Conservation (phyloP, 2,888 invertebrate genomes). For the Plagiodera versicolora region DNA sequence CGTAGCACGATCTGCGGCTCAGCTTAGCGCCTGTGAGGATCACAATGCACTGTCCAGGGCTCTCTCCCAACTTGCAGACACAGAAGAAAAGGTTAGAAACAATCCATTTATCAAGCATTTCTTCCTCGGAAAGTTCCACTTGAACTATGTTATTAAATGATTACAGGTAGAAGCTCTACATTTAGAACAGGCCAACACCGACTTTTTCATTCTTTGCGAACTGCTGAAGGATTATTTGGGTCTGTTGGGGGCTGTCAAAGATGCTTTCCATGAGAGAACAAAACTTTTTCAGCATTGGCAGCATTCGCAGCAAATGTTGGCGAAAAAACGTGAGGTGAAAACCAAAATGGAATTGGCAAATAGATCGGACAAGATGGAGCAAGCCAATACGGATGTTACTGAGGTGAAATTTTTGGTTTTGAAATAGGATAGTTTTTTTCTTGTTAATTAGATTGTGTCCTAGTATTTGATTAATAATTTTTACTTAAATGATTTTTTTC, state of each 20-base stretch:
- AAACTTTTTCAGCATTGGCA: conserved; percentile 97
- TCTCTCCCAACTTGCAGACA: conserved; percentile 86
- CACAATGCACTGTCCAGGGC: conserved; percentile 89
- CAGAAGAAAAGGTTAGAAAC: conserved; percentile 74
- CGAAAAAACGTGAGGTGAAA: conserved; percentile 91
- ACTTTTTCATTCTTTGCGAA: conserved; percentile 92
- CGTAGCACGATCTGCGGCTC: conserved; percentile 84
- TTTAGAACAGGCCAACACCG: conserved; percentile 90
- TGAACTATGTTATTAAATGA: too few species aligned
- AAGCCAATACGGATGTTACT: conserved; percentile 86
- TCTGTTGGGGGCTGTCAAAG: conserved; percentile 88
- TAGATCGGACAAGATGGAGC: conserved; percentile 86
- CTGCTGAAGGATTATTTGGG: conserved; percentile 93
- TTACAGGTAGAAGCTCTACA: conserved; percentile 80
- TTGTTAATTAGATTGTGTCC: too few species aligned
- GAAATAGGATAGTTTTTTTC: too few species aligned
- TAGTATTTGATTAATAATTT: too few species aligned
- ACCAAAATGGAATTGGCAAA: conserved; percentile 89
- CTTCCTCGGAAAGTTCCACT: too few species aligned
- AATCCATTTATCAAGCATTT: too few species aligned
- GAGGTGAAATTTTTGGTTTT: conserved; percentile 66
- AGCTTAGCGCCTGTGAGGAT: conserved; percentile 91
- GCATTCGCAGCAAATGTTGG: conserved; percentile 91
- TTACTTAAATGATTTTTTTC: conserved; percentile 33
- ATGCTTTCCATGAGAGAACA: conserved; percentile 72